Percentiles rank a stretch among this genome's conserved stretches.
These are phyloP conservation scores for Drosophila nr. medialis DNA, from an alignment of 2,888 invertebrate species.

Conservation along the genomic window DNA sequence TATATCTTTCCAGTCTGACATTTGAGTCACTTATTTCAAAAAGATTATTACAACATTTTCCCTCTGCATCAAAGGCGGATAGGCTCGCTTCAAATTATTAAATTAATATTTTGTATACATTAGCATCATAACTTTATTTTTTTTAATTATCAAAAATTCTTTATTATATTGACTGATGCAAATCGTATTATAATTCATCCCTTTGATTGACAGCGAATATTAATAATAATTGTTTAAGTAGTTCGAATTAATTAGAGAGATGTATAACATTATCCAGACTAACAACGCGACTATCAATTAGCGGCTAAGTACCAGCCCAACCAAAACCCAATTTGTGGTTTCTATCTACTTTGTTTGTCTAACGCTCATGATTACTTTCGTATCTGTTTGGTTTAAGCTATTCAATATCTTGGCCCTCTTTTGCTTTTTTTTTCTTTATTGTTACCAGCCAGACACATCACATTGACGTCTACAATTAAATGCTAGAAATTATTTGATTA, in stretches of 20 bases:
- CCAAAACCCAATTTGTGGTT: slow-evolving; percentile 8
- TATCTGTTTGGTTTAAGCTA: slow-evolving; percentile 39
- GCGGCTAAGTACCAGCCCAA: slow-evolving; percentile 1
- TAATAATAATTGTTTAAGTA: neutral
- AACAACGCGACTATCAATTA: slow-evolving; percentile 19
- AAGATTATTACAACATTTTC: neutral
- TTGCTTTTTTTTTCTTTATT: neutral
- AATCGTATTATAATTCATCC: neutral
- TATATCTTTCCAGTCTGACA: neutral
- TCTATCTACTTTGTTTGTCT: slow-evolving; percentile 34
- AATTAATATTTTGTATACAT: neutral
- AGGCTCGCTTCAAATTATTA: neutral
- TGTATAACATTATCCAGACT: neutral
- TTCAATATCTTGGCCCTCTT: slow-evolving; percentile 4
- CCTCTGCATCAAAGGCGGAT: neutral
- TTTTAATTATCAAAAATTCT: neutral
- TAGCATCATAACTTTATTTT: neutral
- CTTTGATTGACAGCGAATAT: neutral
- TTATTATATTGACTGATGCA: neutral
- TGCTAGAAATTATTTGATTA: slow-evolving; percentile 73
- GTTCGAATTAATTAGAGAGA: neutral
- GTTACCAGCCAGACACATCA: slow-evolving; percentile 20
- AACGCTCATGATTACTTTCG: slow-evolving; percentile 51
- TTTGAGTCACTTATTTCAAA: no score
- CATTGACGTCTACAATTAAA: slow-evolving; percentile 66